phyloP scores from a whole-genome alignment of 64 coral and sea anemone genomes.

The Pocillopora verrucosa region DNA sequence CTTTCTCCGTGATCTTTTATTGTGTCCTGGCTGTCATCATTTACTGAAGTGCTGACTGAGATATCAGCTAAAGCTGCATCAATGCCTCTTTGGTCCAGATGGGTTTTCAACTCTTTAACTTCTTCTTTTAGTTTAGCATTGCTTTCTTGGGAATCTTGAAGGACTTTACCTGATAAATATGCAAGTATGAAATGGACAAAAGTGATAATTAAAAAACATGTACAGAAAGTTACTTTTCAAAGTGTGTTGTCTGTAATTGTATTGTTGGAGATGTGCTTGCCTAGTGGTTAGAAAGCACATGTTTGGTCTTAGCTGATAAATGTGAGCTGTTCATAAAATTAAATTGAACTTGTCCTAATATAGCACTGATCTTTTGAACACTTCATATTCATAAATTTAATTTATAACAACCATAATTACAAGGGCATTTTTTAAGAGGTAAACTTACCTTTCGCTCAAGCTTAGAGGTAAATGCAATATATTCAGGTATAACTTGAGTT shows the following conservation, averaged over 20 bases:
- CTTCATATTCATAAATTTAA: too few relatives aligned
- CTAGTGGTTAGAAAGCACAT: background rate
- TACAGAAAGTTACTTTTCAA: too few relatives aligned
- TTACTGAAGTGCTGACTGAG: background rate
- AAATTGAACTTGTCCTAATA: too few relatives aligned
- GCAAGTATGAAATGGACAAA: background rate
- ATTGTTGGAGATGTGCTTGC: background rate
- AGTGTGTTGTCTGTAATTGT: too few relatives aligned
- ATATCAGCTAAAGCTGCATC: background rate
- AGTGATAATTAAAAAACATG: background rate
- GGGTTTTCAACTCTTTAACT: constrained; percentile 37
- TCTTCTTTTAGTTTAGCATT: constrained; percentile 63
- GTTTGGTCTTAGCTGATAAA: background rate
- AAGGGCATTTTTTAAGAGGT: too few relatives aligned
- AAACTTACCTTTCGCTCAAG: too few relatives aligned
- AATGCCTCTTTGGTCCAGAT: constrained; percentile 33
- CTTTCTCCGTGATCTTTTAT: background rate
- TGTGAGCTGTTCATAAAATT: too few relatives aligned
- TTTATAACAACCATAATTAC: too few relatives aligned
- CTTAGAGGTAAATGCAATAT: too few relatives aligned
- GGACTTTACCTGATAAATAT: constrained; percentile 68
- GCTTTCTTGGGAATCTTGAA: constrained; percentile 79
- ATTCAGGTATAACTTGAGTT: too few relatives aligned
- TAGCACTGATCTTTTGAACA: too few relatives aligned
- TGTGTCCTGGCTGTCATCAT: constrained; percentile 6